Conservation (phyloP, 2,888 invertebrate species). For the Teinopalpus imperialis region DNA sequence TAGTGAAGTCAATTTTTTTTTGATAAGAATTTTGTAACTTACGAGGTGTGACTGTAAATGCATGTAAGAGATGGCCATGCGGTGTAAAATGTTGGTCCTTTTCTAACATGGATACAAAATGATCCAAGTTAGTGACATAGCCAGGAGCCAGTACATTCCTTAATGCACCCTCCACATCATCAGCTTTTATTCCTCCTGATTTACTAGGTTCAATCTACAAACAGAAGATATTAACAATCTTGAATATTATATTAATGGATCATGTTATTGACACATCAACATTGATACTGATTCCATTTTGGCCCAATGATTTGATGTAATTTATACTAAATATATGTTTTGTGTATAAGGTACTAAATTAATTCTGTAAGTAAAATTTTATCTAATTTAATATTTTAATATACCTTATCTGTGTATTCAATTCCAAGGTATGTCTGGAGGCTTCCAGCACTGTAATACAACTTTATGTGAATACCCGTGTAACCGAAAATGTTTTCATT, state of each 20-base stretch:
- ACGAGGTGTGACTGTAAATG: slow-evolving; percentile 78
- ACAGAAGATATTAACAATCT: no score
- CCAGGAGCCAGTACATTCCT: slow-evolving; percentile 86
- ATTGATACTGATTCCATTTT: no score
- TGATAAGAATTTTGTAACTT: no score
- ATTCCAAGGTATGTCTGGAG: slow-evolving; percentile 91
- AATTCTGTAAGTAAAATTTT: no score
- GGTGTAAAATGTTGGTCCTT: slow-evolving; percentile 90
- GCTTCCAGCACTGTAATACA: slow-evolving; percentile 91
- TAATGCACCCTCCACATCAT: slow-evolving; percentile 87
- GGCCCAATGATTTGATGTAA: no score
- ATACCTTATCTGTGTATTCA: slow-evolving; percentile 85
- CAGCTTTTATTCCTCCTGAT: slow-evolving; percentile 85
- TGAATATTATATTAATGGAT: no score
- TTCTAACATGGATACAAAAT: slow-evolving; percentile 85
- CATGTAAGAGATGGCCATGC: slow-evolving; percentile 85
- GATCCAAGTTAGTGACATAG: slow-evolving; percentile 86
- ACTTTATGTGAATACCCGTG: slow-evolving; percentile 88
- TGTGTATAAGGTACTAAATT: background rate
- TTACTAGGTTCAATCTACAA: slow-evolving; percentile 77
- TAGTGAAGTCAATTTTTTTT: no score
- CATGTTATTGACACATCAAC: no score
- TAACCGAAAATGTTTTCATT: slow-evolving; percentile 97
- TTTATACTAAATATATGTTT: no score
- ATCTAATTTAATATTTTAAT: slow-evolving; percentile 28